phyloP scores from a whole-genome alignment of 2,797 vertebrate species.

The Novumbra hubbsi region DNA sequence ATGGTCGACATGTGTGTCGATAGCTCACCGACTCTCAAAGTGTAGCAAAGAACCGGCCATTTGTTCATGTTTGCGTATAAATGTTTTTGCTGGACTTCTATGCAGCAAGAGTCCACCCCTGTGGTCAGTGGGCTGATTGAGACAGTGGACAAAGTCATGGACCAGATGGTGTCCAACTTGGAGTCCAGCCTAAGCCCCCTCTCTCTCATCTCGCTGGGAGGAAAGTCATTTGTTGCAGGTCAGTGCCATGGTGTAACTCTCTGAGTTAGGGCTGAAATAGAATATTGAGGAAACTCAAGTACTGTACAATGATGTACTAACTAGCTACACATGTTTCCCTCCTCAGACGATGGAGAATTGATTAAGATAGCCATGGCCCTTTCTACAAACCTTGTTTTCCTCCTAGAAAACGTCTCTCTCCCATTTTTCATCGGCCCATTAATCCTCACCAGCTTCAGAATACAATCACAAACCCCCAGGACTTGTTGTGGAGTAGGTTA shows the following conservation, averaged over 20 bases:
- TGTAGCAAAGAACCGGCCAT: neutral
- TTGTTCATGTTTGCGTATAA: neutral
- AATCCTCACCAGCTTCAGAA: constrained; percentile 25
- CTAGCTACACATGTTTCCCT: neutral
- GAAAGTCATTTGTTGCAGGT: constrained; percentile 88
- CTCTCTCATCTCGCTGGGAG: constrained; percentile 70
- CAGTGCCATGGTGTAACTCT: constrained; percentile 46
- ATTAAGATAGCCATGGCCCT: constrained; percentile 25
- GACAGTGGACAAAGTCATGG: constrained; percentile 86
- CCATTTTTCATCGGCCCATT: constrained; percentile 39
- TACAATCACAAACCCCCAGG: constrained; percentile 16
- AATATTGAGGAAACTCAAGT: constrained; percentile 19
- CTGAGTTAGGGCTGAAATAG: constrained; percentile 12
- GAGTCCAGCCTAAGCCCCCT: constrained; percentile 42
- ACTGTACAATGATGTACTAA: too few relatives aligned
- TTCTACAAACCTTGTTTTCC: constrained; percentile 16
- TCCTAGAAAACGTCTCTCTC: constrained; percentile 24
- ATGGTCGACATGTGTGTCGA: neutral
- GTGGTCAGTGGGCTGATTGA: constrained; percentile 78
- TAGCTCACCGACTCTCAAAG: neutral
- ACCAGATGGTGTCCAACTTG: constrained; percentile 79
- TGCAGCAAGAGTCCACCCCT: constrained; percentile 59
- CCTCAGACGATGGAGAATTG: neutral
- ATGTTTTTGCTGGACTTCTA: neutral
- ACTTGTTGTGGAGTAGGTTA: neutral